A percentile compares a stretch with the other conserved stretches of the same genome.
phyloP scores from a whole-genome alignment of 2,797 vertebrate genomes.

The Typhlichthys eigenmanni region DNA sequence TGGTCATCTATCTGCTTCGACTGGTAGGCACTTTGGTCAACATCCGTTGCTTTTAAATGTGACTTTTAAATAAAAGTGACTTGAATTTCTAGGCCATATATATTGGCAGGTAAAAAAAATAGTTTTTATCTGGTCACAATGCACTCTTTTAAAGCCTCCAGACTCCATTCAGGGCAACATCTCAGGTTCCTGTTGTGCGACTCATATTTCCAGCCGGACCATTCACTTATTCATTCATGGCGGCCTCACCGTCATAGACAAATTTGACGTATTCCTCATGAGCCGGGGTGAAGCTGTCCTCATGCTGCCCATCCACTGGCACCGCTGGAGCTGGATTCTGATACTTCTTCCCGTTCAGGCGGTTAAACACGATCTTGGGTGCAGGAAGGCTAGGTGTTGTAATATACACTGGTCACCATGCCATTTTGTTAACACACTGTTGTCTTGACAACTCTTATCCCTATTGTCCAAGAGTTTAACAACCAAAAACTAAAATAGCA shows the following conservation, averaged over 20 bases:
- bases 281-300: slow-evolving; percentile 83
- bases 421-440: not conserved
- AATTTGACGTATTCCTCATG: slow-evolving; percentile 94
- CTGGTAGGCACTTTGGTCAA: too few species aligned
- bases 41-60: too few species aligned
- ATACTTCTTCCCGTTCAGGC: slow-evolving; percentile 85
- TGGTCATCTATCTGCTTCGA: too few species aligned
- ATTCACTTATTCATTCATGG: not conserved
- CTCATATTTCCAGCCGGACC: slow-evolving; percentile 9
- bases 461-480: too few species aligned
- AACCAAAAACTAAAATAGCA: too few species aligned
- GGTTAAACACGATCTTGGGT: slow-evolving; percentile 91
- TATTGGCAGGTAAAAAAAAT: too few species aligned
- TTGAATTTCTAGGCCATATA: too few species aligned
- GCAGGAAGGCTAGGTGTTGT: slow-evolving; percentile 65
- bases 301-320: slow-evolving; percentile 58
- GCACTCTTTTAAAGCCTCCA: too few species aligned
- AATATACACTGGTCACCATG: not conserved
- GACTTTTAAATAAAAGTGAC: too few species aligned
- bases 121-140: too few species aligned
- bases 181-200: not conserved
- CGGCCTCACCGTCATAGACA: slow-evolving; percentile 83
- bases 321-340: slow-evolving; percentile 69
- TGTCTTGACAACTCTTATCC: too few species aligned
- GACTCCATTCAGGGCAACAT: not conserved